These are phyloP conservation scores for Oasisia sp. DNA, from an alignment of 2,888 invertebrate species.

Conservation along the genomic window DNA sequence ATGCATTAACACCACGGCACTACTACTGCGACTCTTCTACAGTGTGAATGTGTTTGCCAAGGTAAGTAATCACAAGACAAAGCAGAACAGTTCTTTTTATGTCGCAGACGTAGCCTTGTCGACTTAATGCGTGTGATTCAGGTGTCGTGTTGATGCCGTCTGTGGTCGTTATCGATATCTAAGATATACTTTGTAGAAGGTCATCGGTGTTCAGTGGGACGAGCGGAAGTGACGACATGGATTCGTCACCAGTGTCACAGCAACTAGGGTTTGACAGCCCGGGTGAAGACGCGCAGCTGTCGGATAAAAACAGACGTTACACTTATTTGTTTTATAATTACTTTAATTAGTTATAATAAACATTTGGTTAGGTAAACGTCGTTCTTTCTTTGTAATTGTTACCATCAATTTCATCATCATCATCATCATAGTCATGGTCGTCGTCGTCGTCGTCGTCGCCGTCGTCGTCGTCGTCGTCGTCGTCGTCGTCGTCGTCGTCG, in stretches of 20 bases:
- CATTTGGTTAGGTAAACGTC: too few relatives aligned
- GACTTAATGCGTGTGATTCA: background rate
- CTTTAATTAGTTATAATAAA: too few relatives aligned
- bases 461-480: too few relatives aligned
- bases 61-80: too few relatives aligned
- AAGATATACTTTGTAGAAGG: background rate
- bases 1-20: background rate
- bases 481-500: too few relatives aligned
- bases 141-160: background rate
- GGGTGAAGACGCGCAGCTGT: background rate
- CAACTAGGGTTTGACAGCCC: background rate
- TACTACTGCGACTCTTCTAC: too few relatives aligned
- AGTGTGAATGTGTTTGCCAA: too few relatives aligned
- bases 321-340: background rate
- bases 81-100: background rate
- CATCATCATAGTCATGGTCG: too few relatives aligned
- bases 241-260: background rate
- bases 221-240: background rate
- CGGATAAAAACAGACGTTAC: background rate
- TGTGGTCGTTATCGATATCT: background rate
- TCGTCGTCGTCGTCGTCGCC: too few relatives aligned
- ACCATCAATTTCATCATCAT: too few relatives aligned
- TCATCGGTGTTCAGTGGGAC: background rate
- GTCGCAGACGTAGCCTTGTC: background rate
- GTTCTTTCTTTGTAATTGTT: too few relatives aligned